phyloP scores from a whole-genome alignment of 1,140 invertebrate species.

The Saccostrea glomerata region DNA sequence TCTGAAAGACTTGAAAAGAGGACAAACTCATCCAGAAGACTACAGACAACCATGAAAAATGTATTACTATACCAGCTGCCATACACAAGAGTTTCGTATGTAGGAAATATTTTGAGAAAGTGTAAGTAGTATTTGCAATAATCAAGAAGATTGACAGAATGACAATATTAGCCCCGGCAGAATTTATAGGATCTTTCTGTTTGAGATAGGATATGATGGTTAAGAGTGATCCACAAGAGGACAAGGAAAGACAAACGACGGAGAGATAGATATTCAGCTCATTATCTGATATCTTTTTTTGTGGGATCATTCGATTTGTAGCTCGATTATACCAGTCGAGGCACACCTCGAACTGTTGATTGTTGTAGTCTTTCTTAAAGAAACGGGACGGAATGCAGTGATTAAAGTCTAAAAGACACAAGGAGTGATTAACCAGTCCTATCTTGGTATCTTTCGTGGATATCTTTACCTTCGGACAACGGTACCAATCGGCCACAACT shows the following conservation, averaged over 20 bases:
- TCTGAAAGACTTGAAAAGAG: conserved; percentile 3
- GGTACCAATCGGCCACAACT: conserved; percentile 20
- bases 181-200: neutral
- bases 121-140: conserved; percentile 5
- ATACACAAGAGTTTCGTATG: neutral
- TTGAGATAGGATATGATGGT: neutral
- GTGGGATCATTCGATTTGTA: neutral
- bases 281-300: neutral
- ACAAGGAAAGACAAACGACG: neutral
- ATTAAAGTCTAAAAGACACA: neutral
- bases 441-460: neutral
- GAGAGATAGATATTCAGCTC: neutral
- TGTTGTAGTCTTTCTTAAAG: neutral
- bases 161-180: neutral
- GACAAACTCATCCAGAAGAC: conserved; percentile 17
- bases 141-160: neutral
- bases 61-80: neutral
- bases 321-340: neutral
- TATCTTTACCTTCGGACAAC: neutral
- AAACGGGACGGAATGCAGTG: neutral
- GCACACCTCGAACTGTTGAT: neutral
- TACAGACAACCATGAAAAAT: neutral
- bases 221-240: neutral
- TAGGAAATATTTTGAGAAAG: neutral
- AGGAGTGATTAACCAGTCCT: neutral